Conservation (phyloP, 2,113 vertebrate species). For the Nerophis lumbriciformis region DNA sequence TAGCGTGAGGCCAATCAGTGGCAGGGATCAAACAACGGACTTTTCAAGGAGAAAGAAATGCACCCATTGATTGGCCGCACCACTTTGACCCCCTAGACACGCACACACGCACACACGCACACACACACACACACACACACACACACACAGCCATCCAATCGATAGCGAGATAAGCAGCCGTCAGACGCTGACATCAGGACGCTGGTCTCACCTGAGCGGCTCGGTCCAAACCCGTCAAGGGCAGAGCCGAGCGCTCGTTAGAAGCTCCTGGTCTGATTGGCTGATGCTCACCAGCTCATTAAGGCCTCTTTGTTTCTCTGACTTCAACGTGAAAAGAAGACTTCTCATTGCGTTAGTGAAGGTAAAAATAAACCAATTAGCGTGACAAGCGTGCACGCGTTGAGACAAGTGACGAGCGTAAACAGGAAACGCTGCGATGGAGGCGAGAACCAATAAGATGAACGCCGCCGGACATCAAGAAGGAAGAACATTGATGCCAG, state of each 20-base stretch:
- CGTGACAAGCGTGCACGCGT: neutral
- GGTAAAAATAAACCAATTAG: conserved; percentile 2
- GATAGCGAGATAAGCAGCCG: conserved; percentile 67
- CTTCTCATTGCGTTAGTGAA: neutral
- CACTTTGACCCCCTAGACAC: conserved; percentile 6
- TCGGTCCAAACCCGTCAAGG: neutral
- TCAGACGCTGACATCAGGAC: conserved; percentile 46
- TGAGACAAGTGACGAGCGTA: neutral
- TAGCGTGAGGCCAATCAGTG: conserved; percentile 36
- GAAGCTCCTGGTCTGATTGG: neutral
- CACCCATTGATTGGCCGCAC: conserved; percentile 62
- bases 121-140: neutral
- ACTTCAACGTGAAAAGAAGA: neutral
- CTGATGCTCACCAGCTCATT: neutral
- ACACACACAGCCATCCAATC: conserved; percentile 33
- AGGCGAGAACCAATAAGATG: neutral
- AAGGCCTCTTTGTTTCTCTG: neutral
- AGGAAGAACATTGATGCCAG: neutral
- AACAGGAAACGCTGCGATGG: neutral
- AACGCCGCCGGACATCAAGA: neutral
- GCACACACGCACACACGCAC: neutral
- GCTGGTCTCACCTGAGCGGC: conserved; percentile 17
- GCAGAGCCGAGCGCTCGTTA: too few relatives aligned
- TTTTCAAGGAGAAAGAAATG: conserved; percentile 65
- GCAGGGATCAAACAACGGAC: conserved; percentile 45